These are phyloP conservation scores for Galerucella calmariensis DNA, from an alignment of 2,888 invertebrate species.

Conservation along the genomic window DNA sequence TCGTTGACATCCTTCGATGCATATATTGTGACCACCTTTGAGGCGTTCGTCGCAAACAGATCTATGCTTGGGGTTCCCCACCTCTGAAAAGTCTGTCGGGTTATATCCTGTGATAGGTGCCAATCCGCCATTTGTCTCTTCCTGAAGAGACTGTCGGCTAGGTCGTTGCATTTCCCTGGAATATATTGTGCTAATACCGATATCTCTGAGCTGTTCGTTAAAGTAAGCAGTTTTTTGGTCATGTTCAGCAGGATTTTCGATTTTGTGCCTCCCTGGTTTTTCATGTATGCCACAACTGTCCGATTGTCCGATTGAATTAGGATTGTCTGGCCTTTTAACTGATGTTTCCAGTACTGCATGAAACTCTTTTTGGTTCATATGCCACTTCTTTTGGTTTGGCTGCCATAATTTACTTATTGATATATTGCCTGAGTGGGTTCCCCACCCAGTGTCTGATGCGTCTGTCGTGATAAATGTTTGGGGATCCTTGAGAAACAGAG, in stretches of 20 bases:
- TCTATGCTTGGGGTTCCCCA: constrained; percentile 46
- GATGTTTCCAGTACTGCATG: constrained; percentile 33
- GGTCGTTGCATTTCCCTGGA: constrained; percentile 43
- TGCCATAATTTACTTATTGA: constrained; percentile 31
- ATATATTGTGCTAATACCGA: constrained; percentile 38
- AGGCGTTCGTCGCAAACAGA: constrained; percentile 41
- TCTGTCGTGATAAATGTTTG: constrained; percentile 43
- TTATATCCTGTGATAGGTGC: constrained; percentile 37
- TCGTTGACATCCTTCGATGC: constrained; percentile 39
- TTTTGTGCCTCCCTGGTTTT: constrained; percentile 5
- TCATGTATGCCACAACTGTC: constrained; percentile 45
- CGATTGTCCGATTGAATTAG: constrained; percentile 43
- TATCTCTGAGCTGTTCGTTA: constrained; percentile 34
- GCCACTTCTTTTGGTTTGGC: constrained; percentile 36
- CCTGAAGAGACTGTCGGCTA: constrained; percentile 45
- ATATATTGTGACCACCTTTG: constrained; percentile 40
- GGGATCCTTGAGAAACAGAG: constrained; percentile 36
- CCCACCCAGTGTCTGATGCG: constrained; percentile 44
- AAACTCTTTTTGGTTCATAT: constrained; percentile 45
- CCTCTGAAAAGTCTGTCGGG: constrained; percentile 39
- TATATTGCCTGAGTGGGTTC: constrained; percentile 32
- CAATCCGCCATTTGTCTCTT: constrained; percentile 39
- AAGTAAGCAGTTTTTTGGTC: constrained; percentile 18
- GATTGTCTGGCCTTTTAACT: constrained; percentile 25
- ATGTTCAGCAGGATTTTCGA: constrained; percentile 26